A percentile compares a stretch with the other conserved stretches of the same genome.
phyloP scores from a whole-genome alignment of 35 echinoderm and acorn worm species.

The Apostichopus californicus region DNA sequence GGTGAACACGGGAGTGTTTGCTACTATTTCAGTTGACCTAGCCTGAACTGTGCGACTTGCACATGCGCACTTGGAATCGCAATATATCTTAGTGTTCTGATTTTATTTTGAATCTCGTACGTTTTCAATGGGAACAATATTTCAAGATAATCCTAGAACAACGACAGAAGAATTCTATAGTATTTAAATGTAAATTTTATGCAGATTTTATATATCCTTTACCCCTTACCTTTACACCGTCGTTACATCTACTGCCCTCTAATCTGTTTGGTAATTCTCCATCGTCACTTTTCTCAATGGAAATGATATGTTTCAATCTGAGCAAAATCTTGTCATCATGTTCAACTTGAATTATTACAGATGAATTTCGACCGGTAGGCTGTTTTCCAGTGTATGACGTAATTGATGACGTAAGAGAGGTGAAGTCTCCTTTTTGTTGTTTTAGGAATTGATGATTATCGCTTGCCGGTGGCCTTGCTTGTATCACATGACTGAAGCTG shows the following conservation, averaged over 20 bases:
- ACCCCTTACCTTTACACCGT: not conserved
- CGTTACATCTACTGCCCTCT: not conserved
- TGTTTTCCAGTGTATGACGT: not conserved
- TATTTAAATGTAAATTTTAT: no score
- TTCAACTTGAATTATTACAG: not conserved
- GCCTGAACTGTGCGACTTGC: no score
- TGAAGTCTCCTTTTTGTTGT: not conserved
- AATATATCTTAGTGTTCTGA: no score
- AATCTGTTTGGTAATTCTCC: not conserved
- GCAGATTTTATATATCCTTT: no score
- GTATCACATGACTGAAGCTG: not conserved
- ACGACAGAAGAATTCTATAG: no score
- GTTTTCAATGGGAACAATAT: no score
- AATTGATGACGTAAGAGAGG: not conserved
- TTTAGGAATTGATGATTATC: not conserved
- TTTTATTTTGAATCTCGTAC: no score
- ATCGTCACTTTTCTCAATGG: not conserved
- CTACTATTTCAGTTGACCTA: no score
- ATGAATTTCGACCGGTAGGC: not conserved
- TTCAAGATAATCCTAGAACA: no score
- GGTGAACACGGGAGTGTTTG: no score
- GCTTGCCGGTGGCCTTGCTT: not conserved
- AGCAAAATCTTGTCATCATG: not conserved
- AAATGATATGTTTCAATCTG: constrained; percentile 4
- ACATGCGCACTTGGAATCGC: no score